phyloP scores from a whole-genome alignment of 2,888 invertebrate species.

The Campaea margaritaria region DNA sequence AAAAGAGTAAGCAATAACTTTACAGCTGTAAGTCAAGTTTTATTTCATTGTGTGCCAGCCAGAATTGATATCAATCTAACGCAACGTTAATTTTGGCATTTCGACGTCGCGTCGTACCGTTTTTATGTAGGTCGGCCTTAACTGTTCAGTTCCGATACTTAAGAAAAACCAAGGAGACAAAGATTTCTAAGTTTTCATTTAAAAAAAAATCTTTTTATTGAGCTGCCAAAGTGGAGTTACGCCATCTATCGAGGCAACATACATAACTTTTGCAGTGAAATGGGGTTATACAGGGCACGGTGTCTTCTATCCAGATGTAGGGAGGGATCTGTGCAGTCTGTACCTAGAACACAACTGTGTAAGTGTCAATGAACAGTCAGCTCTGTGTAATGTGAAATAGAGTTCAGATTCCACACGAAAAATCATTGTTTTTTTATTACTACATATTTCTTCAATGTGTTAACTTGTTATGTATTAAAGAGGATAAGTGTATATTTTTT shows the following conservation, averaged over 20 bases:
- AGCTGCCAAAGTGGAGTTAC: slow-evolving; percentile 40
- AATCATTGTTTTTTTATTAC: slow-evolving; percentile 24
- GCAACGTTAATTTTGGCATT: too few species aligned
- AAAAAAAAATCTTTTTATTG: slow-evolving; percentile 2
- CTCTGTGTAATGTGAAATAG: slow-evolving; percentile 50
- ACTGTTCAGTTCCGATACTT: too few species aligned
- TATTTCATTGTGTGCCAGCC: too few species aligned
- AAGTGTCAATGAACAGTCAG: slow-evolving; percentile 66
- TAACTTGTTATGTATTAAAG: slow-evolving; percentile 39
- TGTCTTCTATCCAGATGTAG: slow-evolving; percentile 60
- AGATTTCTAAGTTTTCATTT: too few species aligned
- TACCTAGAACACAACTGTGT: slow-evolving; percentile 55
- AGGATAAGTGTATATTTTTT: slow-evolving; percentile 38
- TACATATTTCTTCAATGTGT: slow-evolving; percentile 35
- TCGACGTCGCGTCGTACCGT: too few species aligned
- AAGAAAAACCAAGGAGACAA: too few species aligned
- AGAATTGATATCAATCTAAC: too few species aligned
- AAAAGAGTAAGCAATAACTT: too few species aligned
- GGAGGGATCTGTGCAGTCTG: slow-evolving; percentile 66
- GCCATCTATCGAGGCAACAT: slow-evolving; percentile 14
- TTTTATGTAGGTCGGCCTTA: too few species aligned
- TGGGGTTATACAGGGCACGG: slow-evolving; percentile 48
- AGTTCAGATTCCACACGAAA: slow-evolving; percentile 45
- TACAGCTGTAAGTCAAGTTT: too few species aligned
- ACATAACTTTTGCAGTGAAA: not conserved